Base-by-base conservation (phyloP, 2,797 vertebrate genomes). In the Poliocrania exsul region DNA sequence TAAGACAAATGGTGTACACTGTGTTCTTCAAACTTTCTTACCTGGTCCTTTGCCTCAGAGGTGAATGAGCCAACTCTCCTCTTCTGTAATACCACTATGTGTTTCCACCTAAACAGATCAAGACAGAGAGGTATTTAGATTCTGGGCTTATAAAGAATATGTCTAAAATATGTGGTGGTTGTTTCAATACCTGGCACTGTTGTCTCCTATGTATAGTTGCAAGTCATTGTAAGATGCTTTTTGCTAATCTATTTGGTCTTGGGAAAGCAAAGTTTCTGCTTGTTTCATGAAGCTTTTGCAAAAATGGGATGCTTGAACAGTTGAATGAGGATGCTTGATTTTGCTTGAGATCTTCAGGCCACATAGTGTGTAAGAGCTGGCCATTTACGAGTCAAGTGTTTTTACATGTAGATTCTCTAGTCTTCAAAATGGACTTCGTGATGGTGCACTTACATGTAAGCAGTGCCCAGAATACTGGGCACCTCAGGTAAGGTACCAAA, bases 321-420 rank as follows among this genome's bases (percentile, higher is more conserved):
- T 54, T 80, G 46, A 74, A 56, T 61, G 66, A 65, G 21, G 46
- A 26, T 65, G 29, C 26, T 83, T 8, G 8, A 15, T 57, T 86
- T 88, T 81, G 25, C 11, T 33, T 81, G 53, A 82, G 53, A 28
- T 69, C 13, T 47, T 77, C 35, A 79, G 51, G 37, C 20, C 8
- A 3, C 9, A 3, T 66, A 0, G 0, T n/a, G 2, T 66, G 9
- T 46, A 66, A 60, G 17, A 80, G 21, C 1, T 70, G 31, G 16
- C 16, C 73, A 2, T 85, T 85, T 80, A 24, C 33, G 47, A 64
- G 28, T 49, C 38, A 62, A 1, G 7, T 37, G 40, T 66, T 75
- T 18, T 70, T 78, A 42, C 7, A 2, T 2, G 1, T 42, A 38
- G 46, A 35, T 73, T 82, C 35, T 72, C n/a, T 67, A 8, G 9